Percentiles rank a stretch among this genome's conserved stretches.
Conservation (phyloP, 2,113 vertebrate genomes). For the Scatophagus argus region DNA sequence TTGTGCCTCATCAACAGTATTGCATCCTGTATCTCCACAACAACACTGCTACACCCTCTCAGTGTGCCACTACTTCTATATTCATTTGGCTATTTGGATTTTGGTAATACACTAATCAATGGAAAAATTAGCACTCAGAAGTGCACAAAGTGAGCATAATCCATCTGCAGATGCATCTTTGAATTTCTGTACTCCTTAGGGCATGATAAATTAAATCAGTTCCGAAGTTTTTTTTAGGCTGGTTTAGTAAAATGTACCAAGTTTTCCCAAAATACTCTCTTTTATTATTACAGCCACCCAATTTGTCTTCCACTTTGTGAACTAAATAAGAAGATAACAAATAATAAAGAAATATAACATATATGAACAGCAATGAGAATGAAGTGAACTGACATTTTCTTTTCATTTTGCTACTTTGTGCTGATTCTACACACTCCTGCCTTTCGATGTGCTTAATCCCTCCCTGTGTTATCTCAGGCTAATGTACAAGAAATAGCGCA, state of each 20-base stretch:
- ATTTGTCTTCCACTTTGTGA: background rate
- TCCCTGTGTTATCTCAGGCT: conserved; percentile 52
- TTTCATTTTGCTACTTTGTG: conserved; percentile 36
- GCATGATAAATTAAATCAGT: conserved; percentile 34
- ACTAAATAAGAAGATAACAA: background rate
- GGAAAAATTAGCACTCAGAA: conserved; percentile 59
- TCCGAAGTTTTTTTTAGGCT: conserved; percentile 24
- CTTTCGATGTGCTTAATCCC: conserved; percentile 61
- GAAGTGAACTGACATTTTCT: conserved; percentile 5
- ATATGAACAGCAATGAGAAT: background rate
- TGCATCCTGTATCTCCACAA: conserved; percentile 57
- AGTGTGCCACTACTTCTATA: conserved; percentile 33
- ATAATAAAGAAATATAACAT: background rate
- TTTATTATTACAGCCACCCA: background rate
- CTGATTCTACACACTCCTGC: conserved; percentile 54
- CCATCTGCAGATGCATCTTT: conserved; percentile 40
- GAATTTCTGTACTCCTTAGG: conserved; percentile 24
- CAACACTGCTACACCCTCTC: conserved; percentile 41
- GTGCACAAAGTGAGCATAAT: conserved; percentile 20
- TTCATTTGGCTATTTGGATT: conserved; percentile 52
- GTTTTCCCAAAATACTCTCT: background rate
- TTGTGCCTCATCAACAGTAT: conserved; percentile 81
- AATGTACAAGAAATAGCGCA: conserved; percentile 47
- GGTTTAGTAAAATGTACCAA: conserved; percentile 27
- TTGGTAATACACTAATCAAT: conserved; percentile 70